These are phyloP conservation scores for Trialeurodes vaporariorum DNA, from an alignment of 1,140 invertebrate genomes.

Conservation along the genomic window DNA sequence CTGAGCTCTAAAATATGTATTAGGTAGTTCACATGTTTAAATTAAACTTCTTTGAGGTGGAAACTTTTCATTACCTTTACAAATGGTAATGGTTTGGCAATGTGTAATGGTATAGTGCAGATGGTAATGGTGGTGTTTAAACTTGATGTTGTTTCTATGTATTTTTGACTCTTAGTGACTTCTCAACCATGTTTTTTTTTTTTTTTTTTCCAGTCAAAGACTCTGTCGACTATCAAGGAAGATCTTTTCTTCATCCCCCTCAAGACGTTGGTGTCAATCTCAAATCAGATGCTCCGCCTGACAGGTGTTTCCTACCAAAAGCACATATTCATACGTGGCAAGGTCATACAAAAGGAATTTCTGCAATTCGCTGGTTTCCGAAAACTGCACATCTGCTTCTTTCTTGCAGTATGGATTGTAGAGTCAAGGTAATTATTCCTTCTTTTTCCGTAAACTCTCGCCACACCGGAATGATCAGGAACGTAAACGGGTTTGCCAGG, in stretches of 20 bases:
- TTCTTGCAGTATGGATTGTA: constrained; percentile 92
- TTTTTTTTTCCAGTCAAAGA: constrained; percentile 73
- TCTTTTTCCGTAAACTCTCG: constrained; percentile 13
- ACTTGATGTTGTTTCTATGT: background rate
- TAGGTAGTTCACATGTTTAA: too few relatives aligned
- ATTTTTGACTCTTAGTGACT: too few relatives aligned
- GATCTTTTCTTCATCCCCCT: constrained; percentile 87
- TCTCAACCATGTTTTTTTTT: too few relatives aligned
- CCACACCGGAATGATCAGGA: background rate
- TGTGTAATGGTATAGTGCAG: too few relatives aligned
- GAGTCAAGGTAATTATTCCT: constrained; percentile 63
- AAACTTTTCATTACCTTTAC: too few relatives aligned
- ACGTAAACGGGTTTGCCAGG: too few relatives aligned
- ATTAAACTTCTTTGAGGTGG: too few relatives aligned
- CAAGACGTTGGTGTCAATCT: constrained; percentile 94
- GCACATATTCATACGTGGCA: constrained; percentile 92
- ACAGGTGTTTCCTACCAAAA: constrained; percentile 96
- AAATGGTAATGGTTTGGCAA: too few relatives aligned
- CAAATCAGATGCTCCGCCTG: constrained; percentile 78
- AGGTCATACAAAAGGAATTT: constrained; percentile 95
- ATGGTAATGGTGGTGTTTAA: background rate
- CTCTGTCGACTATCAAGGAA: constrained; percentile 88
- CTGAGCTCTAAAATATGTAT: too few relatives aligned
- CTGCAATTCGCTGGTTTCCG: constrained; percentile 92
- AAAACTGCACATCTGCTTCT: constrained; percentile 86